Evolutionary conservation across 2,113 vertebrate genomes (phyloP).

Genomic region (Actenoides hombroni): DNA sequence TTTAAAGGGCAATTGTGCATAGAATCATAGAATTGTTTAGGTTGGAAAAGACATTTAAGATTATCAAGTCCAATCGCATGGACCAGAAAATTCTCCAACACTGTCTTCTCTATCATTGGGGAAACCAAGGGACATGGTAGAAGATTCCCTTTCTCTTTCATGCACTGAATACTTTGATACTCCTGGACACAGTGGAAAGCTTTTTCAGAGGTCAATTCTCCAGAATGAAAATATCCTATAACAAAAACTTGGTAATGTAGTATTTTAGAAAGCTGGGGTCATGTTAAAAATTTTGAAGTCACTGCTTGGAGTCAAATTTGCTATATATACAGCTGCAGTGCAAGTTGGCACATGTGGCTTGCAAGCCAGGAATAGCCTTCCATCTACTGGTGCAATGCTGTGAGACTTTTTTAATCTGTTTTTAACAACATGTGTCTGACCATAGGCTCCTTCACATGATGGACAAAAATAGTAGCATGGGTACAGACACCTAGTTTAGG

Average conservation of each 20-base stretch:
- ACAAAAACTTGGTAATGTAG: not conserved
- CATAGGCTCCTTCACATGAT: not conserved
- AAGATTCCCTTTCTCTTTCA: not conserved
- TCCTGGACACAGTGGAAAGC: not conserved
- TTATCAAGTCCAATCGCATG: not conserved
- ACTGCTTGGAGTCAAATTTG: not conserved
- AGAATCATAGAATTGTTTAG: not conserved
- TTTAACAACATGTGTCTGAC: not conserved
- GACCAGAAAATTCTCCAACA: not conserved
- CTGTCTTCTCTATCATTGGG: not conserved
- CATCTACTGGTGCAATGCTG: not conserved
- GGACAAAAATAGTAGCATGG: not conserved
- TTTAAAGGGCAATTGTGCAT: not conserved
- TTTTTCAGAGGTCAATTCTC: not conserved
- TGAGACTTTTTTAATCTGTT: not conserved
- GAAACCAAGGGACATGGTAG: not conserved
- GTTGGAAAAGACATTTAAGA: not conserved
- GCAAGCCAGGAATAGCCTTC: constrained; percentile 3
- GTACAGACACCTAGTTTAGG: not conserved
- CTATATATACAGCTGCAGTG: not conserved
- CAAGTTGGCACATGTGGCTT: not conserved
- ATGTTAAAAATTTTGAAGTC: not conserved
- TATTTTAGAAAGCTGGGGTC: not conserved
- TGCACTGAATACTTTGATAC: not conserved
- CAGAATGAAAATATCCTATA: not conserved